These are phyloP conservation scores for Chironex yamaguchii DNA, from an alignment of 30 jellyfish, hydroid and myxozoan genomes.

Conservation along the genomic window DNA sequence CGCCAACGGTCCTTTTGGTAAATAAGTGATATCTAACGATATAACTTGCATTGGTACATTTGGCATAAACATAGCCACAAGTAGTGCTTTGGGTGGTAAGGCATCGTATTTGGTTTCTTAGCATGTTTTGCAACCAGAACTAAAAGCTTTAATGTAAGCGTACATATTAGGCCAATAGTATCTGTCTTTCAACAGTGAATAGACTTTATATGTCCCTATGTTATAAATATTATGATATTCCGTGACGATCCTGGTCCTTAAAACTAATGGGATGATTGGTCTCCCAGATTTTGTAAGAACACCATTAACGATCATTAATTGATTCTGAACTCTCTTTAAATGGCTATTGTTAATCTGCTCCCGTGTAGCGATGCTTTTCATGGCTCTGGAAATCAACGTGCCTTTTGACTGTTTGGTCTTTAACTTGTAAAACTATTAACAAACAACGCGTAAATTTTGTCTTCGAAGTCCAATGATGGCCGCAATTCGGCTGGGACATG, in stretches of 20 bases:
- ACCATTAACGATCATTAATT: no score
- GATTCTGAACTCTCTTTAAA: no score
- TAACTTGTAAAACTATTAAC: no score
- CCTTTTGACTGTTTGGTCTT: no score
- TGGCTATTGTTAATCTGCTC: no score
- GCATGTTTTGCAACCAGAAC: conserved; percentile 34
- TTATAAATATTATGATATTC: conserved; percentile 50
- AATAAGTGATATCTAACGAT: conserved; percentile 44
- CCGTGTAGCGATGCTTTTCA: no score
- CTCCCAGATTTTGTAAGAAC: no score
- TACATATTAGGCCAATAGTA: conserved; percentile 68
- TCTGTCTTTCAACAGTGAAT: conserved; percentile 22
- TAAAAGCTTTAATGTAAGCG: conserved; percentile 15
- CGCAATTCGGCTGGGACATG: no score
- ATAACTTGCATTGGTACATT: conserved; percentile 56
- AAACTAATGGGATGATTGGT: conserved; percentile 42
- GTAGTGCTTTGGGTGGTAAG: conserved; percentile 36
- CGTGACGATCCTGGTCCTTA: conserved; percentile 20
- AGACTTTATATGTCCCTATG: conserved; percentile 23
- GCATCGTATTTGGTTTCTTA: conserved; percentile 24
- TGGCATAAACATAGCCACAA: conserved; percentile 40
- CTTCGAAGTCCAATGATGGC: no score
- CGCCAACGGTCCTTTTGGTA: no score
- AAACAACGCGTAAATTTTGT: no score
- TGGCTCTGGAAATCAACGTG: no score